Evolutionary conservation across 1,140 invertebrate genomes (phyloP).

Genomic region (Hyles euphorbiae): DNA sequence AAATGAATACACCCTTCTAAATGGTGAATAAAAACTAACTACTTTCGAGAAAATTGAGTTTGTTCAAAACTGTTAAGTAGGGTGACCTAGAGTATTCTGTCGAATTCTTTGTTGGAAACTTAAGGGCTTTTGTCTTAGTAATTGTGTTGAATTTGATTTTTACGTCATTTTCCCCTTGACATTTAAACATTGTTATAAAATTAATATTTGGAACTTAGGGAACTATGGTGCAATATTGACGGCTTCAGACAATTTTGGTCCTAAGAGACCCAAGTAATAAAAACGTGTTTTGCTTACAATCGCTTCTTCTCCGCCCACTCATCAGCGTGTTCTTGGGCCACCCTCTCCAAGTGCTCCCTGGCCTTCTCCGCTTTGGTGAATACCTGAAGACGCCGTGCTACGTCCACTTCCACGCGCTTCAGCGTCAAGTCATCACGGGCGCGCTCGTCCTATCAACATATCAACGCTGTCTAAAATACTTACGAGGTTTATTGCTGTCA

Average conservation of each 20-base stretch:
- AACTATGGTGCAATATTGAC: no score
- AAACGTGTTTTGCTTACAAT: slow-evolving; percentile 34
- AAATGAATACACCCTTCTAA: slow-evolving; percentile 4
- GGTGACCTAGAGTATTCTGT: no score
- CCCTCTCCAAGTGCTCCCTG: slow-evolving; percentile 50
- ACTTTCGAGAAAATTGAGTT: neutral
- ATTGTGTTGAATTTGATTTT: no score
- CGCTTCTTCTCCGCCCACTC: slow-evolving; percentile 59
- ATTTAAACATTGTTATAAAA: no score
- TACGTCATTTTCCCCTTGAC: no score
- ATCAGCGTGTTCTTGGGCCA: slow-evolving; percentile 53
- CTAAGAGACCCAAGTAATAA: neutral
- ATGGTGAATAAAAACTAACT: slow-evolving; percentile 4
- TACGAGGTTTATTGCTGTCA: no score
- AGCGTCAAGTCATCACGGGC: slow-evolving; percentile 60
- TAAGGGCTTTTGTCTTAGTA: no score
- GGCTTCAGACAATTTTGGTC: no score
- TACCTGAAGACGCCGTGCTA: slow-evolving; percentile 41
- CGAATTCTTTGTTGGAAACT: no score
- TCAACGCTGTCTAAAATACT: neutral
- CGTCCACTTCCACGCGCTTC: slow-evolving; percentile 55
- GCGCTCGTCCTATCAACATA: slow-evolving; percentile 45
- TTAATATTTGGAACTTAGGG: no score
- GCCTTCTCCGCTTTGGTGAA: slow-evolving; percentile 58
- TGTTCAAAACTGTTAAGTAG: no score